Evolutionary conservation across 2,113 vertebrate genomes (phyloP).

Genomic region (Etia nguti): DNA sequence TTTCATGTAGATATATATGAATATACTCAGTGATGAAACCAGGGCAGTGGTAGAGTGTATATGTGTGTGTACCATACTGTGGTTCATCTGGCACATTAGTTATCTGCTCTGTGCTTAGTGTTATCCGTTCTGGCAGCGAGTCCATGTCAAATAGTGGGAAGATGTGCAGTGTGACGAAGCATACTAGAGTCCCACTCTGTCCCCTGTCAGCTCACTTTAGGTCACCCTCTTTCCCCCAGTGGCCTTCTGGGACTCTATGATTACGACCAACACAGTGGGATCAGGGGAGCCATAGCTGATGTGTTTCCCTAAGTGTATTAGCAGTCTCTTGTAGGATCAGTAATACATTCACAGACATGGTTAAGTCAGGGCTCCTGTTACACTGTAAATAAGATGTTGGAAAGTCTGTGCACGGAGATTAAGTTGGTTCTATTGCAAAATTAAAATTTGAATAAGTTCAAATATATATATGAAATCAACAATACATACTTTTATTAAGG

Average conservation of each 20-base stretch:
- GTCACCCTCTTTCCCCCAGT: neutral
- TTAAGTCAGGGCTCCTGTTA: neutral
- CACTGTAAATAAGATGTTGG: neutral
- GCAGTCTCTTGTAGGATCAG: neutral
- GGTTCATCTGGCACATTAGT: neutral
- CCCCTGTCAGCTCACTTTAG: slow-evolving; percentile 15
- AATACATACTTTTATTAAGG: neutral
- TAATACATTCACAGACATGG: neutral
- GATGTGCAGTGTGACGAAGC: slow-evolving; percentile 2
- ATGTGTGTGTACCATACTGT: neutral
- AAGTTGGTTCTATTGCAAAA: neutral
- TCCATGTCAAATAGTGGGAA: slow-evolving; percentile 14
- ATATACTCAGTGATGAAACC: neutral
- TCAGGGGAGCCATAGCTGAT: neutral
- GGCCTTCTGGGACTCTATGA: neutral
- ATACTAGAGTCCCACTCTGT: slow-evolving; percentile 11
- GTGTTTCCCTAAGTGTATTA: neutral
- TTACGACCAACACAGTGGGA: neutral
- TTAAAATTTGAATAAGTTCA: neutral
- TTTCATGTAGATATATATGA: neutral
- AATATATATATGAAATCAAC: neutral
- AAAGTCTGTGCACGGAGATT: neutral
- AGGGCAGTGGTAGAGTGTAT: neutral
- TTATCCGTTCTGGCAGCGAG: slow-evolving; percentile 34
- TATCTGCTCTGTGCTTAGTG: neutral